Evolutionary conservation across 2,888 invertebrate species (phyloP), one percentile per base, ranked within the genome.

Genomic region (Lysandra bellargus): DNA sequence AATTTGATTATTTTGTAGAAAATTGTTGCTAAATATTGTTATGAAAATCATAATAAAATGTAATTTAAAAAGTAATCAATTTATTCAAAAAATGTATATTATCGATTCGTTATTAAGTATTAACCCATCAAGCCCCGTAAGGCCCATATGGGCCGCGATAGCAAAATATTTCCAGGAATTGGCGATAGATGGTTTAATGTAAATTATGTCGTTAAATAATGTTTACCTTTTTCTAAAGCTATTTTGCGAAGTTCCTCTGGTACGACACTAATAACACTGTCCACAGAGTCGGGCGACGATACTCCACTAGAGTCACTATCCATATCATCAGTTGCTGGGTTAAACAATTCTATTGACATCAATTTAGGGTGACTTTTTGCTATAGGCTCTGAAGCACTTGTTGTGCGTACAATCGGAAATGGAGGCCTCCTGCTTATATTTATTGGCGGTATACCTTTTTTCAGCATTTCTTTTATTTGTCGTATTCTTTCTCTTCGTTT

Each of bases 251-350:
- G 90, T 83, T 96, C 96, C 69, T 96, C 96, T 12, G 96, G 95
- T 23, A 96, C 95, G 0, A 97, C 97, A 85, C 97, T 97, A 83
- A 98, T 97, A 1, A 98, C 98, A 86, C 98, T 98, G 84, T 98
- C 98, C 1, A 97, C 96, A 2, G 98, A 98, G 87, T 98, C 98
- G 2, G 98, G 98, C 0, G 98, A 98, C 0, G 98, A 98, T 14
- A 98, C 97, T 4, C 97, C 97, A 85, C 97, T 98, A 0, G 98
- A 98, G 88, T 98, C 98, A 85, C 98, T 98, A 88, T 98, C 98
- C 89, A 98, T 95, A 85, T 98, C 98, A 87, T 98, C 98, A 6
- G 97, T 98, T 86, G 98, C 98, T 1, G 98, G 98, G 91, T 98
- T 98, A 86, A 98, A 98, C 4, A 98, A 93, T 86, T 98, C 98